These are phyloP conservation scores for Zaprionus lachaisei DNA, from an alignment of 1,140 invertebrate species.

Conservation along the genomic window DNA sequence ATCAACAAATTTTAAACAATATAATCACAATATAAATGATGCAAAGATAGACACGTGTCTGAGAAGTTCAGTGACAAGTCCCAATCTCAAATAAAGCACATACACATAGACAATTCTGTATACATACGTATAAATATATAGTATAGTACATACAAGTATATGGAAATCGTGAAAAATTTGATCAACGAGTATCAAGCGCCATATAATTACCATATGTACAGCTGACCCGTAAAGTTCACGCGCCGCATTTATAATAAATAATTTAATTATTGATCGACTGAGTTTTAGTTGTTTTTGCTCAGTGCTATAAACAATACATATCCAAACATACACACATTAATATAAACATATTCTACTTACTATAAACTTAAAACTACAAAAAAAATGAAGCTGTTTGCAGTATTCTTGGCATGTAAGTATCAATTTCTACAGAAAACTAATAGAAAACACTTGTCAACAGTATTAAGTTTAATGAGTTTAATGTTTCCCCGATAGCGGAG, in stretches of 20 bases:
- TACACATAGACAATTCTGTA: constrained; percentile 19
- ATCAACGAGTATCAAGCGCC: constrained; percentile 54
- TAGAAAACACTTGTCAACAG: not conserved
- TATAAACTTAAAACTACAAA: constrained; percentile 26
- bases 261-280: constrained; percentile 40
- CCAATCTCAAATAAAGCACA: constrained; percentile 40
- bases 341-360: constrained; percentile 14
- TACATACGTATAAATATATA: constrained; percentile 14
- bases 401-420: constrained; percentile 74
- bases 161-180: constrained; percentile 62
- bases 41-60: constrained; percentile 59
- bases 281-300: constrained; percentile 33
- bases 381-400: constrained; percentile 77
- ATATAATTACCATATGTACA: constrained; percentile 56
- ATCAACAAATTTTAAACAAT: constrained; percentile 17
- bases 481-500: not conserved
- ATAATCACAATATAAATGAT: constrained; percentile 24
- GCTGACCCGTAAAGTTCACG: constrained; percentile 68
- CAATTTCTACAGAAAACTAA: not conserved
- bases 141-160: constrained; percentile 36
- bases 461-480: too few relatives aligned
- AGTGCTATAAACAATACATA: constrained; percentile 15
- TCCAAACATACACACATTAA: constrained; percentile 16
- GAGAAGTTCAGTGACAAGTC: constrained; percentile 71
- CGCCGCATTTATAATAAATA: constrained; percentile 48